A percentile compares a stretch with the other conserved stretches of the same genome.
Evolutionary conservation across 2,797 vertebrate genomes (phyloP).

Genomic region (Oryzias sinensis): DNA sequence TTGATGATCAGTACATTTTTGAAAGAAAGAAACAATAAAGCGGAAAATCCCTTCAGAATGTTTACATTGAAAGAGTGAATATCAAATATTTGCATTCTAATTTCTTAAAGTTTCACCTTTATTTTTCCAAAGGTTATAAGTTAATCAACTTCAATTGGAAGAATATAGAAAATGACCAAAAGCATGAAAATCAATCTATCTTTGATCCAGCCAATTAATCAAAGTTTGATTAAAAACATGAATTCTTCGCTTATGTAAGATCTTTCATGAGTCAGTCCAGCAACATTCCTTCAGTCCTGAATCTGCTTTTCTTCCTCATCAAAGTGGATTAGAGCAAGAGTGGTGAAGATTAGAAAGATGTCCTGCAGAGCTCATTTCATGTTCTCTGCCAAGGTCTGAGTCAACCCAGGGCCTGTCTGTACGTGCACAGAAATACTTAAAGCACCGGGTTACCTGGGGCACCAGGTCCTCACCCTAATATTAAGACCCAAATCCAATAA

Average conservation of each 20-base stretch:
- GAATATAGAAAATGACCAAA: background rate
- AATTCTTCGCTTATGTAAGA: background rate
- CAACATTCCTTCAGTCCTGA: slow-evolving; percentile 32
- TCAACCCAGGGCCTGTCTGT: slow-evolving; percentile 13
- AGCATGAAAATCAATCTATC: background rate
- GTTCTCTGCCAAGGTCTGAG: slow-evolving; percentile 14
- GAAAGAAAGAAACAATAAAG: too few species aligned
- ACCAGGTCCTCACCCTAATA: slow-evolving; percentile 12
- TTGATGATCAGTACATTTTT: too few species aligned
- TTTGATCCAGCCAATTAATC: background rate
- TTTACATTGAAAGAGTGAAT: too few species aligned
- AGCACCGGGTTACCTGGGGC: background rate
- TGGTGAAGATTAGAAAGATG: slow-evolving; percentile 55
- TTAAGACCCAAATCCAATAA: slow-evolving; percentile 29
- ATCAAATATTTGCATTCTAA: background rate
- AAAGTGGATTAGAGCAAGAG: slow-evolving; percentile 64
- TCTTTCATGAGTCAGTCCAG: slow-evolving; percentile 33
- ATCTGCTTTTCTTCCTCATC: slow-evolving; percentile 59
- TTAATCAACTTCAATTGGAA: too few species aligned
- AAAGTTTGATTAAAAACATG: background rate
- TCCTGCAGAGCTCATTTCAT: slow-evolving; percentile 49
- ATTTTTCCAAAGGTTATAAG: too few species aligned
- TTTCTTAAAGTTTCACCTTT: background rate
- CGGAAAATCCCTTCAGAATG: too few species aligned
- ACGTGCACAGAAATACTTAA: slow-evolving; percentile 19